Evolutionary conservation across 2,888 invertebrate genomes (phyloP).

Genomic region (Penaeus monodon): DNA sequence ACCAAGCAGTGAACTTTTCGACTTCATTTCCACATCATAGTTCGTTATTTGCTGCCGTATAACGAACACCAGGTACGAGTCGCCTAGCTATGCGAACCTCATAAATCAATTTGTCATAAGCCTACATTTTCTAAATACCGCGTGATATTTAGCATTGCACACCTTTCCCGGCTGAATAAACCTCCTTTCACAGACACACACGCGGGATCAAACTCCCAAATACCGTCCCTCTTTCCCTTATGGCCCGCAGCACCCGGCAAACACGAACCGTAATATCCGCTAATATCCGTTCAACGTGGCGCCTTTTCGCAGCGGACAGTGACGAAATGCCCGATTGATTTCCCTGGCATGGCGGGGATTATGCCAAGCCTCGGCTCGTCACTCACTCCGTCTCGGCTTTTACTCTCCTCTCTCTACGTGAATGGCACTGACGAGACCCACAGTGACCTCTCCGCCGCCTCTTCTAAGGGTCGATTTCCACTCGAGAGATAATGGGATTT

Average conservation of each 20-base stretch:
- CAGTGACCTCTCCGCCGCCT: not conserved
- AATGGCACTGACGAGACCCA: constrained; percentile 5
- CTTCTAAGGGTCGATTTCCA: not conserved
- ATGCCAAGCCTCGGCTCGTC: constrained; percentile 32
- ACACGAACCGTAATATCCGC: constrained; percentile 30
- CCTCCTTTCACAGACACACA: too few relatives aligned
- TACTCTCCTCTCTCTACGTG: constrained; percentile 36
- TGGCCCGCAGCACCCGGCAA: constrained; percentile 17
- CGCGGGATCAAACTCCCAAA: too few relatives aligned
- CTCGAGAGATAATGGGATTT: not conserved
- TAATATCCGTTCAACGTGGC: constrained; percentile 32
- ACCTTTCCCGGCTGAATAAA: too few relatives aligned
- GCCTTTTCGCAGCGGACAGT: constrained; percentile 34
- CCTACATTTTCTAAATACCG: too few relatives aligned
- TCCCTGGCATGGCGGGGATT: constrained; percentile 29
- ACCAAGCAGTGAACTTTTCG: too few relatives aligned
- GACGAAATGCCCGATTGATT: constrained; percentile 36
- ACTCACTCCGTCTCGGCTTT: constrained; percentile 41
- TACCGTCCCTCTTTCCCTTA: too few relatives aligned
- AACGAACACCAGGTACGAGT: too few relatives aligned
- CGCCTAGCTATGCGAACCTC: too few relatives aligned
- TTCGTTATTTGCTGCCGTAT: too few relatives aligned
- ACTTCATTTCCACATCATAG: too few relatives aligned
- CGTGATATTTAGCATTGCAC: too few relatives aligned
- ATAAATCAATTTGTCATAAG: too few relatives aligned